Conservation (phyloP, 2,113 vertebrate genomes). For the Xyliphius kryptos region DNA sequence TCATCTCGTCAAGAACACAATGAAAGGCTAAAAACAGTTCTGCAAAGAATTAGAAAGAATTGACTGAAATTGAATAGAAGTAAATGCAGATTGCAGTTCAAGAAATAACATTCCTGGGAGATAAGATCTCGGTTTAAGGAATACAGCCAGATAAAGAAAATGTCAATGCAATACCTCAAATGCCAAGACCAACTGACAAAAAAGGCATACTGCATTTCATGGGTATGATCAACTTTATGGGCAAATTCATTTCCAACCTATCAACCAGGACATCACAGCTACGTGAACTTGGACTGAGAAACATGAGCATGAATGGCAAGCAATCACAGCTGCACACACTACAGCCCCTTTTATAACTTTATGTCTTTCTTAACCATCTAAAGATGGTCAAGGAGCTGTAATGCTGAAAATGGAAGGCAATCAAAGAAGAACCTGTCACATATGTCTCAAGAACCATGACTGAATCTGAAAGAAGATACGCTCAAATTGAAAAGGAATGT, state of each 20-base stretch:
- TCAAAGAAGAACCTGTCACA: slow-evolving; percentile 23
- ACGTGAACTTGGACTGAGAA: neutral
- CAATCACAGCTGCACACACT: slow-evolving; percentile 7
- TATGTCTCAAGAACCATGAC: slow-evolving; percentile 34
- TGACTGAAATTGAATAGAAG: neutral
- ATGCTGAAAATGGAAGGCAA: neutral
- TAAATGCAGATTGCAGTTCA: neutral
- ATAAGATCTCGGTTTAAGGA: neutral
- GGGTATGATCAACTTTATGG: slow-evolving; percentile 23
- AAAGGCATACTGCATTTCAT: neutral
- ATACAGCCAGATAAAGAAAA: neutral
- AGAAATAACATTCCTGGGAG: neutral
- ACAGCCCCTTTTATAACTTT: slow-evolving; percentile 15
- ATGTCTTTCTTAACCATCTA: slow-evolving; percentile 27
- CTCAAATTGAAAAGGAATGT: slow-evolving; percentile 36
- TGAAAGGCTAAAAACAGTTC: neutral
- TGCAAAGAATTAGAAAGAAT: neutral
- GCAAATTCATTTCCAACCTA: slow-evolving; percentile 1
- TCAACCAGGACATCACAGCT: no score
- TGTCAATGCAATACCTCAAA: neutral
- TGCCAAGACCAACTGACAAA: neutral
- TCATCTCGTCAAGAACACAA: neutral
- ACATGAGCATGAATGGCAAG: slow-evolving; percentile 30
- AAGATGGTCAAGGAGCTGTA: slow-evolving; percentile 30
- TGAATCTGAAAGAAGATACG: slow-evolving; percentile 7